Percentiles rank a stretch among this genome's conserved stretches.
phyloP scores from a whole-genome alignment of 2,113 vertebrate species.

The Ivindomyrus marchei region DNA sequence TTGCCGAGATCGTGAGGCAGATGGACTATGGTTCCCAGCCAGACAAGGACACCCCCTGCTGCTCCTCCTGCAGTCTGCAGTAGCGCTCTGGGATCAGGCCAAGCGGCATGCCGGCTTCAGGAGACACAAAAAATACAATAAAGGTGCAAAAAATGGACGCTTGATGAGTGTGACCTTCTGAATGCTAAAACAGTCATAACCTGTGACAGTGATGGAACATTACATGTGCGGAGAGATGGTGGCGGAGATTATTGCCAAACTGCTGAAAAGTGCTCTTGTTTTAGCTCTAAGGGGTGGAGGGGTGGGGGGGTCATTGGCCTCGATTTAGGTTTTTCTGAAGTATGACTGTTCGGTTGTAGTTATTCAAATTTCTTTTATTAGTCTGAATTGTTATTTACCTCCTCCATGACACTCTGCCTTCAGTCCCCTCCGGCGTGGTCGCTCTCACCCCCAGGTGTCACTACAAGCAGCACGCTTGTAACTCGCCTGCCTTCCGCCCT shows the following conservation, averaged over 20 bases:
- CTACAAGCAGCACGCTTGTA: conserved; percentile 24
- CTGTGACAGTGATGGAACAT: conserved; percentile 25
- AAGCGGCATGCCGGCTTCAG: conserved; percentile 29
- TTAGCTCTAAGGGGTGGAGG: not conserved
- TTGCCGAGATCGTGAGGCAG: conserved; percentile 96
- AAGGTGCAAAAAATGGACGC: conserved; percentile 24
- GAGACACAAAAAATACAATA: not conserved
- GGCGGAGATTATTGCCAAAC: conserved; percentile 46
- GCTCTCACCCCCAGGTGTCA: conserved; percentile 19
- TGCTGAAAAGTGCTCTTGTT: conserved; percentile 29
- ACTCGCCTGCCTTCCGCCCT: conserved; percentile 5
- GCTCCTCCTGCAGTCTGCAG: conserved; percentile 98
- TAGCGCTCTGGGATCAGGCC: conserved; percentile 57
- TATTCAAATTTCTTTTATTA: not conserved
- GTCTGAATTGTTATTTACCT: conserved; percentile 23
- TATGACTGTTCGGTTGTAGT: conserved; percentile 24
- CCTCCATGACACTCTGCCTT: conserved; percentile 22
- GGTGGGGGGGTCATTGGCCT: not conserved
- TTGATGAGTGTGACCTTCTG: conserved; percentile 42
- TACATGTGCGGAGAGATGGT: conserved; percentile 40
- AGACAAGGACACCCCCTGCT: conserved; percentile 96
- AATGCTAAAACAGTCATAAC: conserved; percentile 47
- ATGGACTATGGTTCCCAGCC: conserved; percentile 99
- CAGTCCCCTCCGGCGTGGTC: conserved; percentile 20
- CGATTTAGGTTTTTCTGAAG: conserved; percentile 30